Conservation (phyloP, 1,140 invertebrate species). For the Leptinotarsa lineolata region DNA sequence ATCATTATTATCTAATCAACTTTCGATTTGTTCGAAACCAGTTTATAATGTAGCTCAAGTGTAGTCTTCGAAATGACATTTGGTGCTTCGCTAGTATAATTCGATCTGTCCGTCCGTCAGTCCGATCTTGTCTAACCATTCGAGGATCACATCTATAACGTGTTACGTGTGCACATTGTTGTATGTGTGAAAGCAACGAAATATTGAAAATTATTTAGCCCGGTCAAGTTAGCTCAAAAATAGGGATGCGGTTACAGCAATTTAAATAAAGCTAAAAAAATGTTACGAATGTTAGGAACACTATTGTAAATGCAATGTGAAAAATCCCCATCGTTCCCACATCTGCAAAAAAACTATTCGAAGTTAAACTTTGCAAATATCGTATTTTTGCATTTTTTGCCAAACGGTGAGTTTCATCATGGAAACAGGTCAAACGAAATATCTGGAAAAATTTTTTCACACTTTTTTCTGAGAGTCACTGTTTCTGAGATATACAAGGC, state of each 20-base stretch:
- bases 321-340: neutral
- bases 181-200: no score
- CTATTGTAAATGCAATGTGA: neutral
- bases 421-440: neutral
- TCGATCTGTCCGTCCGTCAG: no score
- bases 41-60: no score
- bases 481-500: neutral
- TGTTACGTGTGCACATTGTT: no score
- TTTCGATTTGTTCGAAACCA: neutral
- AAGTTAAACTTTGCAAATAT: neutral
- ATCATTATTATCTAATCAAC: neutral
- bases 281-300: neutral
- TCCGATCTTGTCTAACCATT: no score
- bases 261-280: neutral
- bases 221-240: neutral
- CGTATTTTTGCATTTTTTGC: neutral
- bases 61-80: constrained; percentile 1
- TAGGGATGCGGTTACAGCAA: neutral
- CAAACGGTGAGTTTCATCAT: neutral
- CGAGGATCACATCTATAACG: no score
- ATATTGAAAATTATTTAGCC: neutral
- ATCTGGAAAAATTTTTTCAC: neutral
- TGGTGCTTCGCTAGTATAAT: neutral
- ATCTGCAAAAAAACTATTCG: neutral
- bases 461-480: neutral